Evolutionary conservation across 2,797 vertebrate genomes (phyloP).

Genomic region (Craterocephalus amniculus): DNA sequence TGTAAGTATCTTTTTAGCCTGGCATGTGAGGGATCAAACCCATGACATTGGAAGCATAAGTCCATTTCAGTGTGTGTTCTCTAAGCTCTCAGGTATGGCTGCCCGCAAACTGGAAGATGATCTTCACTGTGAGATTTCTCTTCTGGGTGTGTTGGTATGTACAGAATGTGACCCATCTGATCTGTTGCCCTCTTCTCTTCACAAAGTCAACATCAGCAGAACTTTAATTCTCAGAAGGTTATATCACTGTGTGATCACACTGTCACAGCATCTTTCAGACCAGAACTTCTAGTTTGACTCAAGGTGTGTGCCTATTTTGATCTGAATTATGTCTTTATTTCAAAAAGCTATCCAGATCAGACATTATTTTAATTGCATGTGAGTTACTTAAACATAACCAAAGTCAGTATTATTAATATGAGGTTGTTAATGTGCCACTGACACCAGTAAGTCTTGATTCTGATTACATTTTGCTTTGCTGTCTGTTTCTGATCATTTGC

Average conservation of each 20-base stretch:
- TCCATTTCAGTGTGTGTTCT: constrained; percentile 39
- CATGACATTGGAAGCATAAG: constrained; percentile 16
- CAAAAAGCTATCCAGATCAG: not conserved
- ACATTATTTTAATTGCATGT: not conserved
- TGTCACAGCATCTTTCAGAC: not conserved
- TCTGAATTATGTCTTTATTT: not conserved
- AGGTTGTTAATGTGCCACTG: not conserved
- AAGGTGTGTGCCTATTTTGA: not conserved
- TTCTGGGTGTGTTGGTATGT: constrained; percentile 64
- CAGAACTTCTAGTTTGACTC: not conserved
- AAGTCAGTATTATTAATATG: not conserved
- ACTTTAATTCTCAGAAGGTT: constrained; percentile 10
- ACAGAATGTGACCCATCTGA: constrained; percentile 60
- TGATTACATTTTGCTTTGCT: not conserved
- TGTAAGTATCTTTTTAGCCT: not conserved
- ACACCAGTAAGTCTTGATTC: not conserved
- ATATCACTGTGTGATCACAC: constrained; percentile 17
- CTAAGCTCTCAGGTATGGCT: constrained; percentile 38
- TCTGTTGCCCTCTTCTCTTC: constrained; percentile 35
- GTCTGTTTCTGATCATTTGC: not conserved
- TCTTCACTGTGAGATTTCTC: constrained; percentile 60
- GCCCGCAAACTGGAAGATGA: constrained; percentile 55
- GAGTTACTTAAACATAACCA: not conserved
- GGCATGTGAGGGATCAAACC: constrained; percentile 17
- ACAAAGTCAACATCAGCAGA: constrained; percentile 31